These are phyloP conservation scores for Orgyia antiqua DNA, from an alignment of 2,888 invertebrate species.

Conservation along the genomic window DNA sequence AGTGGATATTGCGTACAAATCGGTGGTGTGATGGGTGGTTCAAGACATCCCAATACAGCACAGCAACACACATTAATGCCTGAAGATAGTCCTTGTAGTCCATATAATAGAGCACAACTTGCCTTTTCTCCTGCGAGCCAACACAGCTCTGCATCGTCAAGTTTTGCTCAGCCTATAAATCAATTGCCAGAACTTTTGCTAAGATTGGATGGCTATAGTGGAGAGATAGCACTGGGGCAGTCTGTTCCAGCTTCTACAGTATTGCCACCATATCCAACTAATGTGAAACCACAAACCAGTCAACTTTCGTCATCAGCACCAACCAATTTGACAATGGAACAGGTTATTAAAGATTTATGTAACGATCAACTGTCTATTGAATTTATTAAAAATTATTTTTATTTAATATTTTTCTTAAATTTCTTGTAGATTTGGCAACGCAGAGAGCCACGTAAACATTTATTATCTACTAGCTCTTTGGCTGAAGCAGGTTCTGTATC, in stretches of 20 bases:
- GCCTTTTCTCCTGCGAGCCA: constrained; percentile 84
- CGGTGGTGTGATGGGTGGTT: constrained; percentile 68
- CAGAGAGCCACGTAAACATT: constrained; percentile 90
- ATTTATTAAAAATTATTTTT: not conserved
- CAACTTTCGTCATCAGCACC: constrained; percentile 92
- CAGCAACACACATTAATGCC: constrained; percentile 42
- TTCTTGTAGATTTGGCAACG: constrained; percentile 86
- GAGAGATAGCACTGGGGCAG: constrained; percentile 79
- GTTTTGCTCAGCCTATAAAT: constrained; percentile 64
- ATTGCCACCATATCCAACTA: constrained; percentile 61
- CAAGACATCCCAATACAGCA: constrained; percentile 39
- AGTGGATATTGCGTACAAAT: constrained; percentile 75
- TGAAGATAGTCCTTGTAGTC: constrained; percentile 72
- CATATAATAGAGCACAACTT: constrained; percentile 63
- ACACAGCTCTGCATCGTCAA: constrained; percentile 76
- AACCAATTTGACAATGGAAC: constrained; percentile 88
- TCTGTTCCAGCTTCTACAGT: constrained; percentile 80
- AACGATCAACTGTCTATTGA: too few species aligned
- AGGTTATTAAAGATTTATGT: constrained; percentile 50
- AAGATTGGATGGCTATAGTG: constrained; percentile 79
- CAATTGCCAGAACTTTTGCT: constrained; percentile 82
- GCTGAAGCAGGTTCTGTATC: constrained; percentile 92
- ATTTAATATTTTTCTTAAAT: not conserved
- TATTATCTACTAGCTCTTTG: constrained; percentile 89
- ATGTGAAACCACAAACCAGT: constrained; percentile 68